Evolutionary conservation across 1,140 invertebrate genomes (phyloP).

Genomic region (Protaetia brevitarsis): DNA sequence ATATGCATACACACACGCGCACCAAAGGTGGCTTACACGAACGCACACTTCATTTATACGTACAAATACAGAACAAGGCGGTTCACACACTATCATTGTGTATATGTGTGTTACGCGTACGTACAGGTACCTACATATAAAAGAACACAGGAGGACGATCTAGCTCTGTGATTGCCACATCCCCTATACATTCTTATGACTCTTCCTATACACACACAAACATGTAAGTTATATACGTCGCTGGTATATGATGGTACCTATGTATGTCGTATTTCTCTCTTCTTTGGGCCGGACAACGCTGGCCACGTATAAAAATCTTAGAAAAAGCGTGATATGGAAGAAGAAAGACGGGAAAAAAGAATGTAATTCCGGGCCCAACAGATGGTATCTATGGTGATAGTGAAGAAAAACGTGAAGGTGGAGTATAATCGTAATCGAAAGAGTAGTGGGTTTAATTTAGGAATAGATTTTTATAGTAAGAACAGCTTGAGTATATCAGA

Average conservation of each 20-base stretch:
- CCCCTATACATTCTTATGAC: constrained; percentile 18
- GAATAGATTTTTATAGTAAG: not conserved
- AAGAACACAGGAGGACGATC: not conserved
- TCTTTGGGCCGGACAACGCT: not conserved
- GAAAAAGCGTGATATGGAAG: constrained; percentile 10
- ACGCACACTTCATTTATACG: constrained; percentile 14
- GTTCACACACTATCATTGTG: constrained; percentile 3
- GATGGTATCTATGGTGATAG: constrained; percentile 7
- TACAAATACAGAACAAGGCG: constrained; percentile 11
- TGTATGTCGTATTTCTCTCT: not conserved
- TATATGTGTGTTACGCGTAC: not conserved
- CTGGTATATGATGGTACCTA: not conserved
- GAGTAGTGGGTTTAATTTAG: constrained; percentile 7
- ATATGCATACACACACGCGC: not conserved
- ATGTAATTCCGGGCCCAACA: constrained; percentile 13
- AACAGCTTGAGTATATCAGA: not conserved
- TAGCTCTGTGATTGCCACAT: constrained; percentile 17
- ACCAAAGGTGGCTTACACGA: constrained; percentile 8
- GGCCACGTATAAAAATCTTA: constrained; percentile 11
- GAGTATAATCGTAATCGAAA: constrained; percentile 4
- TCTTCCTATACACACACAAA: not conserved
- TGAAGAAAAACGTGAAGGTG: constrained; percentile 1
- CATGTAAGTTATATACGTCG: not conserved
- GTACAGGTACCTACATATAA: not conserved
- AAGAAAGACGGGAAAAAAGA: constrained; percentile 5